Conservation (phyloP, 2,888 invertebrate genomes). For the Agrochola litura region DNA sequence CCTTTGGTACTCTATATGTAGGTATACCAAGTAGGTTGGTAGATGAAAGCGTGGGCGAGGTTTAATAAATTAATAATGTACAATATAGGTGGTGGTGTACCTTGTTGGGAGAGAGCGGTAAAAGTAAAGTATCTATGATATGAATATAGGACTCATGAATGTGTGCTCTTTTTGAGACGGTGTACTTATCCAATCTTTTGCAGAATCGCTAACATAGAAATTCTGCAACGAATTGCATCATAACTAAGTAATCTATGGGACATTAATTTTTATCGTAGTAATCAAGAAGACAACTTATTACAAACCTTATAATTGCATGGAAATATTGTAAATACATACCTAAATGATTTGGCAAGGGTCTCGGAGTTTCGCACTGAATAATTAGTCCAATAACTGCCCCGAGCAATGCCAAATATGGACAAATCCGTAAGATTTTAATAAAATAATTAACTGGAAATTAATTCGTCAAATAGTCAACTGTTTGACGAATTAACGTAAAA, state of each 20-base stretch:
- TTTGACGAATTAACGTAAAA: no score
- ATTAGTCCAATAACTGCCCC: no score
- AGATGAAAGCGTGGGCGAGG: conserved; percentile 56
- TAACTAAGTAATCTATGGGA: neutral
- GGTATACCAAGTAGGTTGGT: conserved; percentile 41
- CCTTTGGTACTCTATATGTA: conserved; percentile 37
- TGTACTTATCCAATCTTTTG: conserved; percentile 4
- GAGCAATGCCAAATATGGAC: neutral
- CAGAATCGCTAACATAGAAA: neutral
- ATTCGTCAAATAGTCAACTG: no score
- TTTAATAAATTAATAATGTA: conserved; percentile 58
- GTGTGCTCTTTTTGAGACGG: neutral
- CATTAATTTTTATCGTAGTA: neutral
- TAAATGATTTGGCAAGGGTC: no score
- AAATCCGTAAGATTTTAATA: neutral
- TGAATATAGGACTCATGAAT: neutral
- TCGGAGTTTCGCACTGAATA: neutral
- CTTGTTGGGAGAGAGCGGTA: conserved; percentile 21
- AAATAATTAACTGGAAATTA: neutral
- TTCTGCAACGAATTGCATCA: neutral
- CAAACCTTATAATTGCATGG: neutral
- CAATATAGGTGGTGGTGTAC: conserved; percentile 23
- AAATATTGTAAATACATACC: neutral
- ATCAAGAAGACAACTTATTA: neutral
- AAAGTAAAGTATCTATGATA: neutral